These are phyloP conservation scores for Tamandua tetradactyla DNA, from an alignment of 2,797 vertebrate genomes.

Conservation along the genomic window DNA sequence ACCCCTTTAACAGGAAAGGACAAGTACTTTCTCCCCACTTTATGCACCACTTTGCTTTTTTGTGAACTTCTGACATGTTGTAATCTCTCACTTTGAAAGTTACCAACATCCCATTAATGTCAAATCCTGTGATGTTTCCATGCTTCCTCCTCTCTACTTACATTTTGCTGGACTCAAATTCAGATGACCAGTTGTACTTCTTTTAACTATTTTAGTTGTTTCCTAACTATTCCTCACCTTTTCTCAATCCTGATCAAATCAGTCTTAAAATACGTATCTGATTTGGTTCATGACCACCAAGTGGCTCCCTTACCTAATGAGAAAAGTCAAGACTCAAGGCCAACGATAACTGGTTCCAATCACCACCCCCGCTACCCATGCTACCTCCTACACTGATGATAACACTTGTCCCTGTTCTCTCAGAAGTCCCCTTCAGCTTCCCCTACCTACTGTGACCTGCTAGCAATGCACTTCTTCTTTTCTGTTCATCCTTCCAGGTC, in stretches of 20 bases:
- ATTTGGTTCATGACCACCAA: background rate
- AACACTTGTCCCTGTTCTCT: background rate
- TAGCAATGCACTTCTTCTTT: background rate
- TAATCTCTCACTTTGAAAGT: background rate
- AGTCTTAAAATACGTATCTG: background rate
- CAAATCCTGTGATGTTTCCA: background rate
- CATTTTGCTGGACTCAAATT: background rate
- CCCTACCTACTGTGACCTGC: background rate
- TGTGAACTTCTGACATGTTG: background rate
- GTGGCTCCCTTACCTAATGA: background rate
- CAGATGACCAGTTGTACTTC: background rate
- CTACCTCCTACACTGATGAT: background rate
- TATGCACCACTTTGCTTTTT: background rate
- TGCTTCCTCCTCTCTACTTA: background rate
- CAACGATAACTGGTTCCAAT: background rate
- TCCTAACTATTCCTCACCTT: background rate
- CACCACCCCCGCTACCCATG: background rate
- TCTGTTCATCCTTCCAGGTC: background rate
- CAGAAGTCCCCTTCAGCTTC: background rate
- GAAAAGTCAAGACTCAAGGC: background rate
- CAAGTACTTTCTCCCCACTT: background rate
- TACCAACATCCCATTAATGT: background rate
- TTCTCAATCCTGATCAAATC: background rate
- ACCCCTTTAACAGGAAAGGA: background rate
- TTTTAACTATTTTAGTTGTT: background rate